Percentiles rank a stretch among this genome's conserved stretches.
These are phyloP conservation scores for Leptinotarsa defecta DNA, from an alignment of 1,140 invertebrate genomes.

Conservation along the genomic window DNA sequence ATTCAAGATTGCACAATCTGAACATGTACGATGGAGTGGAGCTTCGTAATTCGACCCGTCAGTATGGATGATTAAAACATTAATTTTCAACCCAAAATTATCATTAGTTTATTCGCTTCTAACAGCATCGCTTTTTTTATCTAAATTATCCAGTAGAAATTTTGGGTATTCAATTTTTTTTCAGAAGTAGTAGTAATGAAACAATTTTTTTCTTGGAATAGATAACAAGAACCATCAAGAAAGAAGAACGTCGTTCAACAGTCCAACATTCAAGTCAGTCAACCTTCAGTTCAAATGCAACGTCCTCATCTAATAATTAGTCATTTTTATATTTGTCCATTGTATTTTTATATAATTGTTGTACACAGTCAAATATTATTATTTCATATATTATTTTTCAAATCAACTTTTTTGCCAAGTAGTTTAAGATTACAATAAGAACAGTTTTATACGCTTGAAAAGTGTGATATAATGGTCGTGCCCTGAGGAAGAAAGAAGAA, in stretches of 20 bases:
- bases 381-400: no score
- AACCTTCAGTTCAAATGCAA: constrained; percentile 54
- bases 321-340: no score
- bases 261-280: constrained; percentile 50
- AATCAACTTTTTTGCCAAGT: no score
- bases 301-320: constrained; percentile 42
- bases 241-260: constrained; percentile 48
- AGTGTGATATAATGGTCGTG: not conserved
- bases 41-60: constrained; percentile 69
- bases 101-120: constrained; percentile 31
- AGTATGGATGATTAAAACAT: constrained; percentile 69
- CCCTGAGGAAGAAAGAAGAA: not conserved
- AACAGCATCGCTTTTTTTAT: constrained; percentile 11
- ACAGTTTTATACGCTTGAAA: not conserved
- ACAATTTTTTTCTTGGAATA: constrained; percentile 45
- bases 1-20: constrained; percentile 69
- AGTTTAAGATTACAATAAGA: no score
- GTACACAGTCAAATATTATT: no score
- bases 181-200: constrained; percentile 38
- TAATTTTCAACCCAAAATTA: constrained; percentile 44
- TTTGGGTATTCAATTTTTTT: constrained; percentile 24
- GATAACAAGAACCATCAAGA: constrained; percentile 54
- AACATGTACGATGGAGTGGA: constrained; percentile 73
- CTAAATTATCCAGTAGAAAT: constrained; percentile 20
- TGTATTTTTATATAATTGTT: no score